Percentiles rank a stretch among this genome's conserved stretches.
phyloP scores from a whole-genome alignment of 2,888 invertebrate species.

The Lottia scabra region DNA sequence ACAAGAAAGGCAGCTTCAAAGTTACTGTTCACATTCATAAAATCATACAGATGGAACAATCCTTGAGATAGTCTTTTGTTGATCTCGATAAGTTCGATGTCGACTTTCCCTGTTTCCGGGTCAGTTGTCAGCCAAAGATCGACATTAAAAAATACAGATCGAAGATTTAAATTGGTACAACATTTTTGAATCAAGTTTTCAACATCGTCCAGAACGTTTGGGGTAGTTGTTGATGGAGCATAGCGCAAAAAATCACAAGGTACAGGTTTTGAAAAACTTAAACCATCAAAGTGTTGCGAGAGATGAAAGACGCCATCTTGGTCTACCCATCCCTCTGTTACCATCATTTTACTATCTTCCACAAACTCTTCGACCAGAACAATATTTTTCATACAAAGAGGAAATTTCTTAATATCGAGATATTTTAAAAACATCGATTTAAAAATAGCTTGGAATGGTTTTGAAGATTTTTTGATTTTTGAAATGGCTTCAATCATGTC shows the following conservation, averaged over 20 bases:
- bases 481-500: not conserved
- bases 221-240: not conserved
- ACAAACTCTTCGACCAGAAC: not conserved
- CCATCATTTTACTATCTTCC: not conserved
- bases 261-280: not conserved
- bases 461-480: not conserved
- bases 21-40: not conserved
- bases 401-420: not conserved
- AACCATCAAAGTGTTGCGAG: not conserved
- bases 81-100: not conserved
- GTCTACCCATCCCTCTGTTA: not conserved
- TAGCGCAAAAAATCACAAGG: not conserved
- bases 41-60: not conserved
- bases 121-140: not conserved
- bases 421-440: not conserved
- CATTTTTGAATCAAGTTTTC: not conserved
- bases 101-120: not conserved
- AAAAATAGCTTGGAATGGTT: not conserved
- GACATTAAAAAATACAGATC: constrained; percentile 1
- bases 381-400: not conserved
- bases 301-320: not conserved
- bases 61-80: not conserved
- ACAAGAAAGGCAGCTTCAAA: not conserved
- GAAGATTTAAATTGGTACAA: not conserved
- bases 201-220: not conserved